Base-by-base conservation (phyloP, 2,797 vertebrate genomes). In the Melopsittacus undulatus region DNA sequence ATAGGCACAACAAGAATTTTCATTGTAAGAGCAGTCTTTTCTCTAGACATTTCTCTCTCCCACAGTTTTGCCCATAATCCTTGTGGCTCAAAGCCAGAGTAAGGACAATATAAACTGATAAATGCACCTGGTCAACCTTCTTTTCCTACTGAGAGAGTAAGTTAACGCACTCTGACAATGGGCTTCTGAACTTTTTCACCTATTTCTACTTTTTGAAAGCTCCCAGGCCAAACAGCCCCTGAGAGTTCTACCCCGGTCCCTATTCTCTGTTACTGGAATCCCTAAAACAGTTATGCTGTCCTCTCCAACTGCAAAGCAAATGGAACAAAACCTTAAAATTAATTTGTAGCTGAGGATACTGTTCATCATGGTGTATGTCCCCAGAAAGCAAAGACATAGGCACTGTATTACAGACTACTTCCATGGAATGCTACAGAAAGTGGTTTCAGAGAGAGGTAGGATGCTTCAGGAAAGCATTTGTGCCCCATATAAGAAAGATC, bases 311-410 rank as follows among this genome's bases (percentile, higher is more conserved):
- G 24, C 75, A 87, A 78, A 93, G 29, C 38, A 78, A 89, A 64
- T 38, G 24, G 26, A 88, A 7, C 9, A 75, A 87, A 83, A 72
- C 70, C 32, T 70, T 76, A 67, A 24, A 5, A 18, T 2, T 13
- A 72, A 74, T 89, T 87, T 80, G 57, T n/a, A 72, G 32, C 20
- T 54, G 12, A 86, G 61, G 23, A 62, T 52, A 46, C 13, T 34
- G 16, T 36, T 87, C 1, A 0, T 45, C 40, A 62, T 2, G 3
- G 10, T 36, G 2, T 30, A 10, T 12, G 13, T 51, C 9, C 17
- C 13, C 68, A 72, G 51, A 83, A 87, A 64, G 61, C 57, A 75
- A 57, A 87, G 63, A 45, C 8, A 46, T 0, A 59, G 32, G 16
- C 48, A 57, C 18, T 27, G 11, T 40, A 38, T 56, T 52, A 48